These are phyloP conservation scores for Palaemon carinicauda DNA, from an alignment of 1,140 invertebrate species.

Conservation along the genomic window DNA sequence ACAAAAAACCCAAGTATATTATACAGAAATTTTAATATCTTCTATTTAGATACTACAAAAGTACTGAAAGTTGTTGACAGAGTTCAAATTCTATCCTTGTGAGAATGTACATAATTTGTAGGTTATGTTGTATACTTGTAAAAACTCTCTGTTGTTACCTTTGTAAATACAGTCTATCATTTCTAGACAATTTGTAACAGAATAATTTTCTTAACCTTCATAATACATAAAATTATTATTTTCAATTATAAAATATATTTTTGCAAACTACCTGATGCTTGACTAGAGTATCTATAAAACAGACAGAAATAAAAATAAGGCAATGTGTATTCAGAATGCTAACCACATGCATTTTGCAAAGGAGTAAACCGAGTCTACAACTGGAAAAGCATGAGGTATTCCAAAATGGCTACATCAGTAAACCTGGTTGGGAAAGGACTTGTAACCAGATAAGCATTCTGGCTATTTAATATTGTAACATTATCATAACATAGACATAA, in stretches of 20 bases:
- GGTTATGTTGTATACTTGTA: slow-evolving; percentile 49
- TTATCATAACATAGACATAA: no score
- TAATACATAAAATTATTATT: not conserved
- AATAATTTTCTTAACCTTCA: not conserved
- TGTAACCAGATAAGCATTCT: no score
- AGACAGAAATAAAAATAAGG: no score
- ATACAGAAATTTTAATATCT: not conserved
- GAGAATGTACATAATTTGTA: slow-evolving; percentile 48
- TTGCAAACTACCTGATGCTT: no score
- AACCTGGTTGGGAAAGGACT: no score
- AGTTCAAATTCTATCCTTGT: slow-evolving; percentile 47
- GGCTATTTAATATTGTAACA: no score
- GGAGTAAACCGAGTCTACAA: no score
- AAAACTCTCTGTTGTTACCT: slow-evolving; percentile 50
- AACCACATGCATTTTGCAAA: no score
- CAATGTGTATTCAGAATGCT: no score
- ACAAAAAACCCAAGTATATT: not conserved
- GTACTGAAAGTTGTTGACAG: slow-evolving; percentile 21
- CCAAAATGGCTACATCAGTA: no score
- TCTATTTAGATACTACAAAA: not conserved
- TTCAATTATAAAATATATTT: not conserved
- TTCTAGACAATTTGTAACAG: slow-evolving; percentile 11
- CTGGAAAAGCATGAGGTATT: no score
- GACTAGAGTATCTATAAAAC: no score
- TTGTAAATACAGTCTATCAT: slow-evolving; percentile 56